phyloP scores from a whole-genome alignment of 1,140 invertebrate species.

The Panonychus citri region DNA sequence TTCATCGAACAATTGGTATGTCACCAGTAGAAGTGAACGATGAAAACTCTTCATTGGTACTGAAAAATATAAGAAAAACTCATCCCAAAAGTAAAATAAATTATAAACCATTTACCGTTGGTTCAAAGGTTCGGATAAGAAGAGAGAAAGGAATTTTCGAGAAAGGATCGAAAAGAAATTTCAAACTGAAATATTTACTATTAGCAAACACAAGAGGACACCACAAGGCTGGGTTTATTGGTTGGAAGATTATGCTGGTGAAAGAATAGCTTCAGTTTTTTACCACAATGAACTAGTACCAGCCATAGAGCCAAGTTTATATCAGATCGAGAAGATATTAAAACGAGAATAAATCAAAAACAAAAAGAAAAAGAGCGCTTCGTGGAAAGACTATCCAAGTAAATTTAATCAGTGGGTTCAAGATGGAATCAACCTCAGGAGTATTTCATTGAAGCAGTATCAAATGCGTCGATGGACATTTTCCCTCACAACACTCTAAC shows the following conservation, averaged over 20 bases:
- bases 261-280: background rate
- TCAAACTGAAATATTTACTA: background rate
- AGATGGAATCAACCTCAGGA: background rate
- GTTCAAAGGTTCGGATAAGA: background rate
- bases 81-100: background rate
- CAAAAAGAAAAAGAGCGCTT: background rate
- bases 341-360: background rate
- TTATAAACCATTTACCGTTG: background rate
- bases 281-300: background rate
- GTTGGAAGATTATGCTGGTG: background rate
- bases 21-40: background rate
- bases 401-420: background rate
- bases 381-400: background rate
- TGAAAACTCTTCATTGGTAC: background rate
- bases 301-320: background rate
- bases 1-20: background rate
- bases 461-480: background rate
- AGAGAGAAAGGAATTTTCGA: background rate
- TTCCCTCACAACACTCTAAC: background rate
- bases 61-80: background rate
- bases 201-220: background rate
- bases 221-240: background rate
- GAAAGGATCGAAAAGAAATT: background rate
- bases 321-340: background rate
- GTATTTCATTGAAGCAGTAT: background rate